Base-by-base conservation (phyloP, 2,888 invertebrate genomes). In the Apodemia zela region DNA sequence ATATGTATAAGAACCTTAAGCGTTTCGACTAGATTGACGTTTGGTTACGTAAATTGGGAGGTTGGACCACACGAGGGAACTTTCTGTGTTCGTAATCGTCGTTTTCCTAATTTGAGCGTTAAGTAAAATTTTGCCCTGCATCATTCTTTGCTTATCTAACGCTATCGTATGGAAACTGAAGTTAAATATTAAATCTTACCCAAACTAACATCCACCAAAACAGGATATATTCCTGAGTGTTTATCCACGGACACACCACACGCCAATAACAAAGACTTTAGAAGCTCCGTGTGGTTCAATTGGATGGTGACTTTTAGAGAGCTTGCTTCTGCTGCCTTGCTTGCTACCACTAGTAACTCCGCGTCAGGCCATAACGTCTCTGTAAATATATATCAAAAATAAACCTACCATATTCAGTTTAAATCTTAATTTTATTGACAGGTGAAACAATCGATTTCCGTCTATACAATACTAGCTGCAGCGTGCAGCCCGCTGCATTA, bases 351-450 rank as follows among this genome's bases (percentile, higher is more conserved):
- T 11, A 98, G 85, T 0, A 98, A 83, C 79, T 99, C 98, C 0
- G 97, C 97, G 77, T 98, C 98, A 0, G 96, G 93, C 85, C 97
- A 93, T 38, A 96, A 88, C 71, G 95, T 94, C 65, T 94, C 95
- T 94, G 72, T 13, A 69, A 63, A n/a, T 21, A 59, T 15, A 18
- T 4, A n/a, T 15, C 0, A 25, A 25, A 25, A 25, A n/a, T n/a
- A n/a, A n/a, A n/a, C n/a, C n/a, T n/a, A n/a, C n/a, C n/a, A n/a
- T n/a, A n/a, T n/a, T n/a, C n/a, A n/a, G n/a, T n/a, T n/a, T n/a
- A n/a, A 35, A 35, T 8, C 6, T 8, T 35, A 11, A 38, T 33
- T 6, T 33, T 33, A 33, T 33, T 33, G 6, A 33, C 4, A 7
- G 5, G 4, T 33, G 33, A 33, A 33, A 33, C 25, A 4, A 25